Evolutionary conservation across 2,113 vertebrate species (phyloP).

Genomic region (Neodontobutis hainanensis): DNA sequence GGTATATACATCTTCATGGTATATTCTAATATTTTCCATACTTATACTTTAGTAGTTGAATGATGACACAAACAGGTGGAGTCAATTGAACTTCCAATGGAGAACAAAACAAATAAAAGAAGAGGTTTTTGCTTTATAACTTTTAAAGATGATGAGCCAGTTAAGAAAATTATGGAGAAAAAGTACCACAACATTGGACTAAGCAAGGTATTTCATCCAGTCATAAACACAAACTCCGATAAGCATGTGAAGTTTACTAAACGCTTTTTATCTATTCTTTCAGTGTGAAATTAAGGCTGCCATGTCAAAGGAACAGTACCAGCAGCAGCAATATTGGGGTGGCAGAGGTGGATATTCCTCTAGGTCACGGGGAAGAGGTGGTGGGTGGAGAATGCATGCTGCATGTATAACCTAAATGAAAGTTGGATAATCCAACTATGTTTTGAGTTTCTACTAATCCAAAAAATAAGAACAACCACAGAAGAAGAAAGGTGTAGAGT

Average conservation of each 20-base stretch:
- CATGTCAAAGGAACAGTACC: conserved; percentile 98
- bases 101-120: conserved; percentile 98
- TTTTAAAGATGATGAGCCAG: conserved; percentile 95
- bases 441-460: not conserved
- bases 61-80: conserved; percentile 82
- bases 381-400: conserved; percentile 58
- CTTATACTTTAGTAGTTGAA: not conserved
- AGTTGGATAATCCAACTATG: not conserved
- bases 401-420: not conserved
- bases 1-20: conserved; percentile 71
- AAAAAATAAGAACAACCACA: not conserved
- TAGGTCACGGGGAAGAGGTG: conserved; percentile 90
- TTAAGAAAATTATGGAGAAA: conserved; percentile 98
- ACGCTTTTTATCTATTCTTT: not conserved
- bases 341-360: conserved; percentile 89
- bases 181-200: conserved; percentile 98
- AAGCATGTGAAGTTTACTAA: not conserved
- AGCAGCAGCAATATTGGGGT: conserved; percentile 97
- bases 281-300: conserved; percentile 99
- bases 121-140: conserved; percentile 99
- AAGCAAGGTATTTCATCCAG: conserved; percentile 85
- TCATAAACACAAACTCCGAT: not conserved
- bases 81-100: conserved; percentile 97
- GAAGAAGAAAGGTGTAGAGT: not conserved
- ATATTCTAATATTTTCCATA: not conserved